Evolutionary conservation across 2,888 invertebrate genomes (phyloP), one percentile per base, ranked within the genome.

Genomic region (Epiperipatus broadwayi): DNA sequence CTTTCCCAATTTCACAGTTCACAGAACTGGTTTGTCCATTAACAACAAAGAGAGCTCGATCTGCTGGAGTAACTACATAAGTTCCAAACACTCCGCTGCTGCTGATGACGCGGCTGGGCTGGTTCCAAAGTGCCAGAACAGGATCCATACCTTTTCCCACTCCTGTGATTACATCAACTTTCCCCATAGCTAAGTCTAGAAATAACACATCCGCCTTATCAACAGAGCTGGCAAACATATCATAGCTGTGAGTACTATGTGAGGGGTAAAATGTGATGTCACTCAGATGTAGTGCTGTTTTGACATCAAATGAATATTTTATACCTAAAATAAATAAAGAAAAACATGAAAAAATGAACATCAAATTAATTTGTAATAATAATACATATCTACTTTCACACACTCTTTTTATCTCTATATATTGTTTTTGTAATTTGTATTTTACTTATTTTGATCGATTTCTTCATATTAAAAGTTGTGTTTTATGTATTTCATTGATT

Each of bases 181-280:
- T 75, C 65, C 75, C 75, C 49, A 72, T 70, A 21, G 70, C 63
- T 43, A 78, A 64, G 54, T 75, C 73, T 32, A 78, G 61, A 52
- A 72, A 75, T 30, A 77, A 64, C 45, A 77, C 70, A 47, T 75
- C 73, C 51, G 74, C 73, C 50, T 73, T 73, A 52, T 75, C 73
- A 48, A 68, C 69, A 7, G 75, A 71, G 41, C 71, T 73, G 38
- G 76, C 72, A 50, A 73, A 76, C 29, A 77, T 63, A 54, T 78
- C 76, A 52, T 76, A 77, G 42, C 75, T 73, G 52, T 74, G 73
- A 16, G 71, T 72, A 3, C 68, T 69, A 52, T 71, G 69, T 31
- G 76, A 74, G 1, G 75, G 73, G 56, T 72, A 75, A 55, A 76
- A 77, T 3, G 74, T 70, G 37, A 75, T 66, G 50, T 73, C 73